Evolutionary conservation across 2,113 vertebrate species (phyloP).

Genomic region (Tragelaphus buxtoni): DNA sequence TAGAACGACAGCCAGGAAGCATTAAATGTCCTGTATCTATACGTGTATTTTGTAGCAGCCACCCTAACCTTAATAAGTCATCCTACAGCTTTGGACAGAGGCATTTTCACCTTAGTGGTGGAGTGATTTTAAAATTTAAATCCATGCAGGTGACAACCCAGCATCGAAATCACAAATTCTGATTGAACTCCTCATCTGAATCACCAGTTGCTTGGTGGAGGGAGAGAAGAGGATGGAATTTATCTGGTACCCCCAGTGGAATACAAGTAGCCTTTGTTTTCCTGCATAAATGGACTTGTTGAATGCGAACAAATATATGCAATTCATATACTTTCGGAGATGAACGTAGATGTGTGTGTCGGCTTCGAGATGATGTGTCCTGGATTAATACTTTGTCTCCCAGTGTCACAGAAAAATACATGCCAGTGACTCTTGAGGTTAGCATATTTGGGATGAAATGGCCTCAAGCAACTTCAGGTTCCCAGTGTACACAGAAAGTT

Average conservation of each 20-base stretch:
- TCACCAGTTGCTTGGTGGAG: slow-evolving; percentile 51
- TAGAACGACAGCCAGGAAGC: slow-evolving; percentile 57
- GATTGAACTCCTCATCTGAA: slow-evolving; percentile 46
- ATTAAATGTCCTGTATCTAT: slow-evolving; percentile 62
- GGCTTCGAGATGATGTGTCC: slow-evolving; percentile 70
- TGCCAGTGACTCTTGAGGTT: slow-evolving; percentile 46
- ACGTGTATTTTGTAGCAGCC: slow-evolving; percentile 72
- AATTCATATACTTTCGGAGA: slow-evolving; percentile 75
- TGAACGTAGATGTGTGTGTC: slow-evolving; percentile 71
- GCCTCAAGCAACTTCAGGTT: slow-evolving; percentile 43
- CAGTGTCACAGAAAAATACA: slow-evolving; percentile 66
- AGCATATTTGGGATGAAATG: slow-evolving; percentile 18
- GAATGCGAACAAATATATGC: slow-evolving; percentile 81
- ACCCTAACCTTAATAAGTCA: slow-evolving; percentile 62
- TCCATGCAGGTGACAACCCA: slow-evolving; percentile 65
- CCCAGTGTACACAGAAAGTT: background rate
- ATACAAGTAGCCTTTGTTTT: slow-evolving; percentile 75
- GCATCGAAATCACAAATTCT: slow-evolving; percentile 38
- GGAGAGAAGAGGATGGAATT: slow-evolving; percentile 60
- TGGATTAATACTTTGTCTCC: slow-evolving; percentile 67
- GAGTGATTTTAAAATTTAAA: slow-evolving; percentile 45
- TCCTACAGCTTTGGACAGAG: slow-evolving; percentile 66
- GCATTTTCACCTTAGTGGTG: slow-evolving; percentile 59
- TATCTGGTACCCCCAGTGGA: slow-evolving; percentile 59
- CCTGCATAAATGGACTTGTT: slow-evolving; percentile 74